Percentiles rank a stretch among this genome's conserved stretches.
These are phyloP conservation scores for Parasteatoda lunata DNA, from an alignment of 2,888 invertebrate species.

Conservation along the genomic window DNA sequence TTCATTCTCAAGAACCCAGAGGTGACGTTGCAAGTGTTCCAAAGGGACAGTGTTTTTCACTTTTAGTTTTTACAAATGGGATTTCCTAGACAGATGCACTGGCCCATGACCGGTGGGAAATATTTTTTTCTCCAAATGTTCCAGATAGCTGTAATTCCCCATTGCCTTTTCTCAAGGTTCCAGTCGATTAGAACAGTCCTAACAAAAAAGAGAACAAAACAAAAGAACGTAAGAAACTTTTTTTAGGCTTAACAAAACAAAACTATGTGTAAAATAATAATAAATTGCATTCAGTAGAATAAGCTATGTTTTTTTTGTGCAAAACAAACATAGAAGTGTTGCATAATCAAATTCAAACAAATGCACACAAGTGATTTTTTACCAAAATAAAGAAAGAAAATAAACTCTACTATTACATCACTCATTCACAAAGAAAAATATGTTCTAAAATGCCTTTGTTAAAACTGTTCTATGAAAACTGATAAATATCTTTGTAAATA, in stretches of 20 bases:
- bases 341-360: too few relatives aligned
- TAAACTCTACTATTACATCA: neutral
- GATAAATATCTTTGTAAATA: too few relatives aligned
- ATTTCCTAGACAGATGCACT: conserved; percentile 31
- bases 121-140: conserved; percentile 30
- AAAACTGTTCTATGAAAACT: too few relatives aligned
- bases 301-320: too few relatives aligned
- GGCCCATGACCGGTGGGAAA: conserved; percentile 34
- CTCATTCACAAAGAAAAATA: too few relatives aligned
- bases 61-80: neutral
- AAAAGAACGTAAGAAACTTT: conserved; percentile 47
- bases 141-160: conserved; percentile 30
- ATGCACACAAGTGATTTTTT: too few relatives aligned
- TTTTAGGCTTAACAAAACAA: conserved; percentile 26
- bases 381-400: neutral
- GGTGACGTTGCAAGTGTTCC: neutral
- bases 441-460: too few relatives aligned
- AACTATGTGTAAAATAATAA: neutral
- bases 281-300: neutral
- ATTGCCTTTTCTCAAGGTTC: conserved; percentile 55
- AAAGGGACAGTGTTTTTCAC: neutral
- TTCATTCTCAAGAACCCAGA: neutral
- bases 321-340: too few relatives aligned
- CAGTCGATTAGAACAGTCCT: conserved; percentile 61
- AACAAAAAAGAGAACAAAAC: conserved; percentile 62